Base-by-base conservation (phyloP, 35 echinoderm and acorn worm species). In the Apostichopus californicus region DNA sequence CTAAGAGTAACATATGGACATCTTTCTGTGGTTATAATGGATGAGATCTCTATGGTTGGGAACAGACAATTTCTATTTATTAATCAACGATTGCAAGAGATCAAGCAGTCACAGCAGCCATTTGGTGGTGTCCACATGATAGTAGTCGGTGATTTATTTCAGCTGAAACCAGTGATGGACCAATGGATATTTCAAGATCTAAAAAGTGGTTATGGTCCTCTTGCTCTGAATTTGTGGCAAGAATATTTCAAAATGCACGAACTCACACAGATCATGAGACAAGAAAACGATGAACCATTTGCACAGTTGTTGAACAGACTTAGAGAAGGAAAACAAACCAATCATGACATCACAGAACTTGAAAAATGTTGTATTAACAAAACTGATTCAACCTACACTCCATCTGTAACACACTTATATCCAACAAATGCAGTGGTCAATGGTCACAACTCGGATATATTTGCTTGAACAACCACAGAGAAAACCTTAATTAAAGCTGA, bases 21-120 rank as follows among this genome's bases (percentile, higher is more conserved):
- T 64, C 54, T 93, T 1, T 80, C 83, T 7, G 92, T 93, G 6
- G 34, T 93, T 2, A 89, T 89, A 11, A 57, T 93, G 53, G 92
- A 93, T 93, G 92, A 93, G 78, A 89, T 93, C 20, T 88, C 84
- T 26, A 93, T 93, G 92, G 92, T 93, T 24, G 92, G 83, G 4
- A 93, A 77, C 59, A 87, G 46, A 75, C 92, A 93, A 55, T 86
- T 93, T 34, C 8, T 28, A 7, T 92, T 63, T 20, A 83, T 92
- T 7, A 9, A 92, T 60, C 18, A 13, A 83, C 28, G 91, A 7
- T 78, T 92, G 5, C 54, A 84, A 64, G 91, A 81, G 25, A 83
- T 92, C 9, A 65, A 82, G 22, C 78, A 81, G 26, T 12, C 8
- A 13, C n/a, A 18, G 71, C 18, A 88, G 56, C 60, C 81, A 86